Conservation (phyloP, 92 coral and sea anemone species). For the Epizoanthus illoricatus region DNA sequence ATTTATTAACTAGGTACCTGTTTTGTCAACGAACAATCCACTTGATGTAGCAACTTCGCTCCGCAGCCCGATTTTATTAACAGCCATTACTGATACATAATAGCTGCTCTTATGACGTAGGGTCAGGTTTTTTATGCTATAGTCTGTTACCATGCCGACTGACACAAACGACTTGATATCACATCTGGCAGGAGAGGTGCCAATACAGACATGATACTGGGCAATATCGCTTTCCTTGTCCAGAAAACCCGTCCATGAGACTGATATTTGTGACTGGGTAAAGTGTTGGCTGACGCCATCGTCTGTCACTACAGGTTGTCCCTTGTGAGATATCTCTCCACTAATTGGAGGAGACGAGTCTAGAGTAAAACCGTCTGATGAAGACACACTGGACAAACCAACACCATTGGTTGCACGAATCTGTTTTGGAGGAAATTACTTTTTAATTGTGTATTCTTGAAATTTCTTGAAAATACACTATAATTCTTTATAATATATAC, state of each 20-base stretch:
- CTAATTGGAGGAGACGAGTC: slow-evolving; percentile 75
- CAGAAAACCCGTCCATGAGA: slow-evolving; percentile 62
- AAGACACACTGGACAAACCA: slow-evolving; percentile 45
- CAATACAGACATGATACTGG: slow-evolving; percentile 62
- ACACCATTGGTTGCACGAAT: slow-evolving; percentile 65
- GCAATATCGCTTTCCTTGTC: slow-evolving; percentile 72
- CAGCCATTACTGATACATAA: slow-evolving; percentile 74
- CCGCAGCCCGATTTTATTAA: slow-evolving; percentile 63
- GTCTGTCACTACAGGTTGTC: slow-evolving; percentile 26
- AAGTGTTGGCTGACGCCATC: slow-evolving; percentile 33
- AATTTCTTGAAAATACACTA: not conserved
- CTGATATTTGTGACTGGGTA: slow-evolving; percentile 58
- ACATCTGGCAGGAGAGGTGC: slow-evolving; percentile 70
- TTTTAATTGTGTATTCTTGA: not conserved
- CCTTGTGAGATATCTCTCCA: slow-evolving; percentile 56
- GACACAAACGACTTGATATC: slow-evolving; percentile 55
- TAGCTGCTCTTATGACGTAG: slow-evolving; percentile 64
- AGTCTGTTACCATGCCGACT: slow-evolving; percentile 41
- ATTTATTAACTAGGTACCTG: slow-evolving; percentile 48
- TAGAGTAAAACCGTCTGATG: slow-evolving; percentile 66
- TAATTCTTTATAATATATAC: no score
- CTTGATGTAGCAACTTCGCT: slow-evolving; percentile 70
- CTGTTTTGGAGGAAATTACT: not conserved
- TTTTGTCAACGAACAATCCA: slow-evolving; percentile 69
- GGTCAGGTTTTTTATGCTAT: slow-evolving; percentile 35